phyloP scores from a whole-genome alignment of 1,140 invertebrate genomes.

The Hesperophylax magnus region DNA sequence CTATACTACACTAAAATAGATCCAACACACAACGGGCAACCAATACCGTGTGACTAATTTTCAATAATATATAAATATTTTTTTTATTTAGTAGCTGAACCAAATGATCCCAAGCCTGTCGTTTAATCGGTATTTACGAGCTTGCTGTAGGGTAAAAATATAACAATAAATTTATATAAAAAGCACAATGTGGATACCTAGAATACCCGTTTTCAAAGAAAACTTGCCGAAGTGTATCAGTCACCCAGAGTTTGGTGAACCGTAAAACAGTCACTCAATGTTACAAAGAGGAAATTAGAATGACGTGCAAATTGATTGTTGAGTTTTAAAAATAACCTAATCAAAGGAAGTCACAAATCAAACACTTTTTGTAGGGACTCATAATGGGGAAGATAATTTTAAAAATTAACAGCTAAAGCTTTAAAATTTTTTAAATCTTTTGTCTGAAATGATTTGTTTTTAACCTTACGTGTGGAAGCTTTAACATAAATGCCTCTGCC shows the following conservation, averaged over 20 bases:
- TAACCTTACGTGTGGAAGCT: no score
- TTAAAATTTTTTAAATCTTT: no score
- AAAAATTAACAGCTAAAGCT: no score
- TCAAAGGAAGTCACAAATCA: conserved; percentile 2
- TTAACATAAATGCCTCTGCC: no score
- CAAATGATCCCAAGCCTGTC: neutral
- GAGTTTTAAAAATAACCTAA: neutral
- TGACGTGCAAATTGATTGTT: conserved; percentile 17
- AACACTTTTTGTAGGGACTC: neutral
- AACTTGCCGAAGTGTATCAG: neutral
- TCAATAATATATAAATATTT: neutral
- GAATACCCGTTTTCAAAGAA: conserved; percentile 4
- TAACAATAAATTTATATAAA: no score
- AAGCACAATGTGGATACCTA: no score
- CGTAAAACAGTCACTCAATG: conserved; percentile 2
- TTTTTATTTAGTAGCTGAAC: neutral
- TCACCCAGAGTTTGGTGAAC: neutral
- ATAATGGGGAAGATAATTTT: no score
- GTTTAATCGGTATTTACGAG: no score
- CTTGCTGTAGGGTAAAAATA: no score
- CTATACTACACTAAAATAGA: neutral
- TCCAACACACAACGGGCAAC: no score
- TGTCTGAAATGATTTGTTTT: no score
- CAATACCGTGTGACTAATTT: conserved; percentile 27
- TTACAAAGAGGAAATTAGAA: conserved; percentile 4